Base-by-base conservation (phyloP, 1,140 invertebrate genomes). In the Caenorhabditis briggsae region DNA sequence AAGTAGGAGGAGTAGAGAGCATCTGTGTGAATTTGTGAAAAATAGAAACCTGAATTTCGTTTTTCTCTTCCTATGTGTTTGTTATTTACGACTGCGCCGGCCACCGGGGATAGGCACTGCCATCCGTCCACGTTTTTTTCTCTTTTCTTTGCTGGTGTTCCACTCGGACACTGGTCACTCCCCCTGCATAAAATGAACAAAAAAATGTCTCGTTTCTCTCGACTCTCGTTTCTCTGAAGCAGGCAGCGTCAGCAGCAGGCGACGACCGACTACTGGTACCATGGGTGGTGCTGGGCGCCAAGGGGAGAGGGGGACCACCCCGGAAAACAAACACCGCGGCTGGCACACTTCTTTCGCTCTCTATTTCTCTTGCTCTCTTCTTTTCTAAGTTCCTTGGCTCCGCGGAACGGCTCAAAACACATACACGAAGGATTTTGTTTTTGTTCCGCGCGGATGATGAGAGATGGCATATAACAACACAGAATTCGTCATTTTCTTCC, bases 261-360 rank as follows among this genome's bases (percentile, higher is more conserved):
- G 33, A 33, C 33, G 20, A 2, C 46, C 46, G 70, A 78, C 70
- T 78, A 78, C 70, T 78, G 46, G 70, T 78, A 78, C 70, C 70
- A 78, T 46, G 70, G 23, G 70, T 41, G 59, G 59, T 61, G 59
- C 59, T 61, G 59, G 20, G 70, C 70, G 46, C 46, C 70, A 78
- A 16, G 43, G 43, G 16, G n/a, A n/a, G n/a, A n/a, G 11, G 18
- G 64, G 46, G 59, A 61, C 59, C 59, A 61, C 59, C 59, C 20
- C 18, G 43, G 64, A 70, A 50, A 78, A 78, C 70, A 78, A 78
- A 78, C 70, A 78, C 70, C 46, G 70, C 70, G 46, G n/a, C 70
- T 78, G 70, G 70, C 70, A 78, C 70, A 5, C 12, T 18, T 46
- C 41, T 70, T 41, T 46, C 16, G 6, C 41, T 70, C 18, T 70